Conservation (phyloP, 2,797 vertebrate genomes). For the Pygocentrus nattereri region DNA sequence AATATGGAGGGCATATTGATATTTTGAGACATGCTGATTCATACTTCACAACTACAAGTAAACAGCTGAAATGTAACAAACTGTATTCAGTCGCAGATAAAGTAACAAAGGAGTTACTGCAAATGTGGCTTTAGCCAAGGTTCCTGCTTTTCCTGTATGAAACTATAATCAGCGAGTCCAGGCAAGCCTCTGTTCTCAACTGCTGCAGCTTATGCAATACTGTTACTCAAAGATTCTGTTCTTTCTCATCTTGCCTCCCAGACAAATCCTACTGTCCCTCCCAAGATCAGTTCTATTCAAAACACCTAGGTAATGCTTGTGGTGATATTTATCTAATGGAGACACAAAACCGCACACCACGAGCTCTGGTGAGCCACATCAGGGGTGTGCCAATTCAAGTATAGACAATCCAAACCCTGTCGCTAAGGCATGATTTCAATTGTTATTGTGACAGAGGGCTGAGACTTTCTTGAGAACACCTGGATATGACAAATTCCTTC, state of each 20-base stretch:
- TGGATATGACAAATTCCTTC: constrained; percentile 68
- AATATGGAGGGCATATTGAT: background rate
- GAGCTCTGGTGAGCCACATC: constrained; percentile 36
- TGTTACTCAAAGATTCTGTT: constrained; percentile 56
- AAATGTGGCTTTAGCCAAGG: constrained; percentile 27
- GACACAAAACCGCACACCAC: constrained; percentile 37
- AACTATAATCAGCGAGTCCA: constrained; percentile 66
- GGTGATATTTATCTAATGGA: constrained; percentile 4
- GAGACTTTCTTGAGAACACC: constrained; percentile 66
- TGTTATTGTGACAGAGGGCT: constrained; percentile 65
- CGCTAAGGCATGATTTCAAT: constrained; percentile 47
- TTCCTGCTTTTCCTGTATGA: constrained; percentile 48
- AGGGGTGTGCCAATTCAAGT: constrained; percentile 36
- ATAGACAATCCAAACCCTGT: constrained; percentile 49
- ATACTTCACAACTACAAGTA: background rate
- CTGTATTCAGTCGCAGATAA: constrained; percentile 4
- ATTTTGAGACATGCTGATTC: background rate
- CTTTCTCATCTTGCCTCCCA: constrained; percentile 69
- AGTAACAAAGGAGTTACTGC: constrained; percentile 16
- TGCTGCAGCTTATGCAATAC: constrained; percentile 72
- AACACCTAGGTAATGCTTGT: constrained; percentile 7
- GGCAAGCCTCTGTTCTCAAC: constrained; percentile 64
- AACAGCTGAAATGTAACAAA: constrained; percentile 14
- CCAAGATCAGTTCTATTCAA: constrained; percentile 37
- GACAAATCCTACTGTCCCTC: constrained; percentile 39